Base-by-base conservation (phyloP, 2,113 vertebrate species). In the Podarcis raffonei region DNA sequence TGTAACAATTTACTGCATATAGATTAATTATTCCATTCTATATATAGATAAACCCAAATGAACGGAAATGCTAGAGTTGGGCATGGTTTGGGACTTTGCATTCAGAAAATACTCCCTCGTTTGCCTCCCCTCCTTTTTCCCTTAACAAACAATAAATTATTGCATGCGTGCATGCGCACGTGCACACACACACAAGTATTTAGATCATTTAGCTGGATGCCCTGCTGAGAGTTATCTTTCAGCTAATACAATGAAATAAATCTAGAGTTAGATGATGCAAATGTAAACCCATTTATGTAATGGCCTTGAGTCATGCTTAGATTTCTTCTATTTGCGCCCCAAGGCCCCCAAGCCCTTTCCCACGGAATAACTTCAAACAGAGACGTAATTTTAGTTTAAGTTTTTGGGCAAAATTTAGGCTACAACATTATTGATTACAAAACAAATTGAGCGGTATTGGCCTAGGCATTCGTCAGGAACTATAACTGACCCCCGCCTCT, bases 201-300 rank as follows among this genome's bases (percentile, higher is more conserved):
- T 79, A 22, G 62, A 68, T 87, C 83, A 85, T 89, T 92, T 90
- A 69, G 42, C 66, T 86, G 39, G 2, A 0, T 57, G 1, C 77
- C 72, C 87, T 35, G 22, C 3, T 11, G 42, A 90, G 39, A 94
- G 75, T n/a, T 72, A 0, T 86, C 53, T 90, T 91, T 91, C 89
- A 89, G 32, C 69, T 78, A 66, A 89, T 37, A 76, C 77, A 42
- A 86, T 65, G 2, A 77, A 57, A 59, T 25, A 32, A 69, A 84
- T 68, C 53, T 16, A 53, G 23, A 35, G 42, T n/a, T 11, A 89
- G 83, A 35, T 18, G 32, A 59, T 59, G 78, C 6, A 81, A 42
- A 53, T 86, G 30, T n/a, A 81, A 59, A 27, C 77, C 84, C n/a
- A 57, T 92, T 32, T 89, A 89, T 87, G 84, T 79, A 89, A 90